Evolutionary conservation across 2,888 invertebrate species (phyloP), one percentile per base, ranked within the genome.

Genomic region (Epirrhoe alternata): DNA sequence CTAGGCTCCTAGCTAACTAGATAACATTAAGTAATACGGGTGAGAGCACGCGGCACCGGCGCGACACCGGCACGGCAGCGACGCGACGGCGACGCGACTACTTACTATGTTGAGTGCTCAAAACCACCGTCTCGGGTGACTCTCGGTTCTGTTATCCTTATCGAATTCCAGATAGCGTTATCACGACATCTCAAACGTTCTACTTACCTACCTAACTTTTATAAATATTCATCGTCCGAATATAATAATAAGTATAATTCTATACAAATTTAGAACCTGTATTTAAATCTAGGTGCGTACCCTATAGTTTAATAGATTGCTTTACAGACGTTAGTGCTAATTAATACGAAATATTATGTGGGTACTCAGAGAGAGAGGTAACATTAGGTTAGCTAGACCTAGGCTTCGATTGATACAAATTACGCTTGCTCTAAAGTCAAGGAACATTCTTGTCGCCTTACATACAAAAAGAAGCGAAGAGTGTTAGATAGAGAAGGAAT

Each of bases 371-470:
- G 61, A 50, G 66, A 66, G 61, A 66, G 61, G 66, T 66, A 61
- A 66, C 65, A 31, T 56, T 62, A 66, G 51, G 42, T 59, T 62
- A 62, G 60, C 62, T 66, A 67, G 67, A 59, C 17, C 59, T 63
- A 63, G 55, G 38, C 51, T 63, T 65, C 60, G 50, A 65, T 65
- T 61, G 17, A 61, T 67, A 66, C 14, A 56, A 62, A 64, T 66
- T 64, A 65, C 61, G 66, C 64, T 64, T 61, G 69, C 64, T 71
- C 69, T 73, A 69, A 70, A 68, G 68, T 66, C 63, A 73, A 71
- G 71, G 71, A 73, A 73, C 73, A 69, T 73, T 62, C 24, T 33
- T 63, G 10, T 63, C 14, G 61, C 65, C 69, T 64, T 69, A 73
- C 67, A 61, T 64, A 61, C 52, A 54, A 57, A 53, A 61, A 61